phyloP scores from a whole-genome alignment of 1,140 invertebrate genomes.

The Formica selysi region DNA sequence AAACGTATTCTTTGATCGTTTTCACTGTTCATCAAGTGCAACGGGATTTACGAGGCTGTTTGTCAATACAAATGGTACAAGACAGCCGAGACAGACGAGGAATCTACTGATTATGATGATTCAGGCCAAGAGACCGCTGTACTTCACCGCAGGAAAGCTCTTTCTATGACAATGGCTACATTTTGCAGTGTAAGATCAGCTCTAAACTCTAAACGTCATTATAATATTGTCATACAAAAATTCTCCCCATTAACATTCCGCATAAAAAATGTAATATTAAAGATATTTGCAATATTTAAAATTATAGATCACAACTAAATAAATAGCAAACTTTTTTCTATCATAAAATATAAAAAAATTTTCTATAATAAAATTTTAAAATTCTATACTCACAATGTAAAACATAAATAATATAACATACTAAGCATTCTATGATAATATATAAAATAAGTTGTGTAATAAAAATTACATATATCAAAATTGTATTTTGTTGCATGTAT shows the following conservation, averaged over 20 bases:
- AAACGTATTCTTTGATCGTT: not conserved
- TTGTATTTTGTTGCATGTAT: too few species aligned
- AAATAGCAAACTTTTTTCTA: not conserved
- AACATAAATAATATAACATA: too few species aligned
- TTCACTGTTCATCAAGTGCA: not conserved
- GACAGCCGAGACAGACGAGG: not conserved
- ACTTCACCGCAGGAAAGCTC: slow-evolving; percentile 28
- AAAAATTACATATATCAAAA: too few species aligned
- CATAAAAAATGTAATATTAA: not conserved
- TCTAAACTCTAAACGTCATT: not conserved
- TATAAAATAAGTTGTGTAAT: too few species aligned
- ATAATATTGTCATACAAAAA: not conserved
- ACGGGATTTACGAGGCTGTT: not conserved
- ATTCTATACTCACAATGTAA: too few species aligned
- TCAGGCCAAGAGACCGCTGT: not conserved
- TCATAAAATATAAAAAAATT: not conserved
- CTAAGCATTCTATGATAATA: too few species aligned
- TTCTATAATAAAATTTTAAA: not conserved
- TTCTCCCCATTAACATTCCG: not conserved
- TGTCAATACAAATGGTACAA: slow-evolving; percentile 17
- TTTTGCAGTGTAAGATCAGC: slow-evolving; percentile 11
- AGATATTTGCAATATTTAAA: not conserved
- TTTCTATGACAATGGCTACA: slow-evolving; percentile 38
- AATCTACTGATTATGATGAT: slow-evolving; percentile 14
- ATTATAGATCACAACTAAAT: not conserved